Conservation (phyloP, 1,140 invertebrate species). For the Rhopalosiphum maidis region DNA sequence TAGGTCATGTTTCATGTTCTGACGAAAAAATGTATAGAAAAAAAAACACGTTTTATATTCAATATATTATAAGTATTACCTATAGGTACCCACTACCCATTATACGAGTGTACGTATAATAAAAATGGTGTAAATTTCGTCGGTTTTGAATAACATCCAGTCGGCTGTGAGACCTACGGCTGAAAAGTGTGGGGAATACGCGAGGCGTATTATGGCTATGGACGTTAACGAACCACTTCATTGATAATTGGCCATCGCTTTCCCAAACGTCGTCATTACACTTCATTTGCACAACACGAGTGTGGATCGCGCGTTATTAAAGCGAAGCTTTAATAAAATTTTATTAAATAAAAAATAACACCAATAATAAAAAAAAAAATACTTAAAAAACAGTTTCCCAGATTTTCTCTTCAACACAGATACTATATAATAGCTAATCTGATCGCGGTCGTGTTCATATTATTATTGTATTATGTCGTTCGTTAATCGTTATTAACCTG, state of each 20-base stretch:
- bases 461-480: background rate
- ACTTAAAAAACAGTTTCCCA: background rate
- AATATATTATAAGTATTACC: background rate
- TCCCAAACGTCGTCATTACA: background rate
- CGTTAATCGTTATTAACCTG: background rate
- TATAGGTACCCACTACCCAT: background rate
- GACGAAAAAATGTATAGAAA: background rate
- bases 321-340: too few species aligned
- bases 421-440: background rate
- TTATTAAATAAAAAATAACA: background rate
- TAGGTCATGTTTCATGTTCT: background rate
- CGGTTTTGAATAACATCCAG: background rate
- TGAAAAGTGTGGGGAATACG: background rate
- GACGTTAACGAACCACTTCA: background rate
- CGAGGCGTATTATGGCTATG: background rate
- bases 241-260: background rate
- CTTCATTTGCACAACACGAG: background rate
- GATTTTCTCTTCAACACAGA: background rate
- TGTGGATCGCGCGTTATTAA: background rate
- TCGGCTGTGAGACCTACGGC: background rate
- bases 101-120: background rate
- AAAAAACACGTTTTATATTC: background rate
- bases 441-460: background rate
- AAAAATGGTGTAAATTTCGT: slow-evolving; percentile 1
- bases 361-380: background rate